phyloP scores from a whole-genome alignment of 2,113 vertebrate genomes.

The Odocoileus virginianus region DNA sequence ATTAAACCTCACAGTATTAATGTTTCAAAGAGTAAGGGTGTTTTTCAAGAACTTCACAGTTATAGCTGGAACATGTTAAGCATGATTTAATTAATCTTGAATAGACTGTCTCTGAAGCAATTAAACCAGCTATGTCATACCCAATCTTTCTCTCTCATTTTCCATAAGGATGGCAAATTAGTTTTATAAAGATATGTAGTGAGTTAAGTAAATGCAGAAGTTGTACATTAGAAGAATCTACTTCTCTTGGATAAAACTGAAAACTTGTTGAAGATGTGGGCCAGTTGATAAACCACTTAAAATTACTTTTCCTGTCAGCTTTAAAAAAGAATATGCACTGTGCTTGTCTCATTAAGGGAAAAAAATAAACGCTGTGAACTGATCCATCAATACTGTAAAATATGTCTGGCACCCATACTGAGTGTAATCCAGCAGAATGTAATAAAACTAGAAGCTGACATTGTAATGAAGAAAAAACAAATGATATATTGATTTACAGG shows the following conservation, averaged over 20 bases:
- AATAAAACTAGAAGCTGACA: not conserved
- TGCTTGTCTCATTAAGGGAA: not conserved
- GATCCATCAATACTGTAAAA: not conserved
- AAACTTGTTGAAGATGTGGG: not conserved
- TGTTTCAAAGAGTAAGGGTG: not conserved
- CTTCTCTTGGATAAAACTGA: not conserved
- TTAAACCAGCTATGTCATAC: not conserved
- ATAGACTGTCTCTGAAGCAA: not conserved
- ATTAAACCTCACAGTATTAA: not conserved
- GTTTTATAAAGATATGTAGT: not conserved
- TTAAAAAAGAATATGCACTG: not conserved
- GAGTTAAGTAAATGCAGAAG: not conserved
- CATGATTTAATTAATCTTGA: slow-evolving; percentile 19
- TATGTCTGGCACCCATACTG: not conserved
- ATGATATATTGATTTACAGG: slow-evolving; percentile 18
- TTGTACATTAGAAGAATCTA: not conserved
- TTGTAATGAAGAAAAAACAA: slow-evolving; percentile 44
- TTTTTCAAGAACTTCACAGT: slow-evolving; percentile 5
- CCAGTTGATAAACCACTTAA: not conserved
- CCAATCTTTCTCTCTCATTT: not conserved
- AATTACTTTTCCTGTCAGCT: not conserved
- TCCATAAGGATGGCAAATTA: not conserved
- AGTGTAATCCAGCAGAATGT: not conserved
- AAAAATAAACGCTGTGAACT: not conserved
- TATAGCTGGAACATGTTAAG: not conserved